phyloP scores from a whole-genome alignment of 1,140 invertebrate species.

The Scaptomyza hsui region DNA sequence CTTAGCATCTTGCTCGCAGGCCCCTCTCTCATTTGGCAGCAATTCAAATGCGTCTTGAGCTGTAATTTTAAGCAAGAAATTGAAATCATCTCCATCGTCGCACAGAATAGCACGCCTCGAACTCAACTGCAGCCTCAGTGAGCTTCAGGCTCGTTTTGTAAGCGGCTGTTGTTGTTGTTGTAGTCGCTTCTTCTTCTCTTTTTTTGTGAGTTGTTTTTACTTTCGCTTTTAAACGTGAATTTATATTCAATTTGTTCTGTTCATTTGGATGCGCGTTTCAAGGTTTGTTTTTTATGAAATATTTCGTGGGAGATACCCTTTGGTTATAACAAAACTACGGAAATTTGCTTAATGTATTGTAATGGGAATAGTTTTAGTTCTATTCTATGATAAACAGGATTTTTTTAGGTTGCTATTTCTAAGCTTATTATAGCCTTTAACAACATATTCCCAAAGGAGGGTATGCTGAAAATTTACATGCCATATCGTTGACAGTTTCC shows the following conservation, averaged over 20 bases:
- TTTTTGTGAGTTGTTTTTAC: neutral
- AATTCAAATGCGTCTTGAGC: conserved; percentile 68
- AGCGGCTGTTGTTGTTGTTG: conserved; percentile 34
- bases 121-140: conserved; percentile 19
- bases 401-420: too few relatives aligned
- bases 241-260: conserved; percentile 76
- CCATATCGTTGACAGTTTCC: conserved; percentile 53
- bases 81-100: conserved; percentile 23
- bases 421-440: neutral
- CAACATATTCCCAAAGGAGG: neutral
- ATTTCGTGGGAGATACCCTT: neutral
- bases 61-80: conserved; percentile 64
- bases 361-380: too few relatives aligned
- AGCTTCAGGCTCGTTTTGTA: neutral
- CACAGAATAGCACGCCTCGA: conserved; percentile 1
- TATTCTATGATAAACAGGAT: too few relatives aligned
- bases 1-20: neutral
- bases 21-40: conserved; percentile 35
- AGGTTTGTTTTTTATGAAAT: too few relatives aligned
- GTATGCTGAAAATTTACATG: conserved; percentile 58
- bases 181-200: too few relatives aligned
- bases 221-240: conserved; percentile 56
- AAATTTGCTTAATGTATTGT: too few relatives aligned
- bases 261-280: conserved; percentile 26
- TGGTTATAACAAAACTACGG: too few relatives aligned